A percentile compares a stretch with the other conserved stretches of the same genome.
Evolutionary conservation across 2,888 invertebrate species (phyloP).

Genomic region (Brenthis hecate): DNA sequence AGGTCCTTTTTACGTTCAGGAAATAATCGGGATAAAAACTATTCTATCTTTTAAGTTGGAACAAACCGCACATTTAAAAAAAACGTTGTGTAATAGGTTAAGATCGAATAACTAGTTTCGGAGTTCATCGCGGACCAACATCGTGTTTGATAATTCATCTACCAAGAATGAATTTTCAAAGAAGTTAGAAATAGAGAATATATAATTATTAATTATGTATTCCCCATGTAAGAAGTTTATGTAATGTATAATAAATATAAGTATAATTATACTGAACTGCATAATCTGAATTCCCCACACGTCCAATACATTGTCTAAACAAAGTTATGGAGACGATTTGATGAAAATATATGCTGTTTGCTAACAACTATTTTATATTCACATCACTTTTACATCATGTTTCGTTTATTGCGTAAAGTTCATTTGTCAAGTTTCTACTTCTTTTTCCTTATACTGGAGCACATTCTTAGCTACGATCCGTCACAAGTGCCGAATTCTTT

Average conservation of each 20-base stretch:
- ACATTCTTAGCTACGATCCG: background rate
- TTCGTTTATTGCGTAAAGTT: constrained; percentile 63
- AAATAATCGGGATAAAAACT: too few relatives aligned
- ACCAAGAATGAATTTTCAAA: too few relatives aligned
- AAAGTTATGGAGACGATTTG: constrained; percentile 49
- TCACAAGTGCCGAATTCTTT: background rate
- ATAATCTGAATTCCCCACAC: constrained; percentile 38
- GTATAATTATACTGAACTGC: constrained; percentile 16
- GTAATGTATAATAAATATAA: background rate
- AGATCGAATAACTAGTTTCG: too few relatives aligned
- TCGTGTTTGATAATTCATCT: too few relatives aligned
- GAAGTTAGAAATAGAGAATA: too few relatives aligned
- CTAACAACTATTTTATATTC: constrained; percentile 63
- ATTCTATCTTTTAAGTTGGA: too few relatives aligned
- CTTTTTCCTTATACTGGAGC: constrained; percentile 28
- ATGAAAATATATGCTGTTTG: constrained; percentile 46
- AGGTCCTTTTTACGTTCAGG: too few relatives aligned
- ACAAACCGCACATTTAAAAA: too few relatives aligned
- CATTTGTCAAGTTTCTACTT: constrained; percentile 66
- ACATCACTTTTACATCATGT: constrained; percentile 60
- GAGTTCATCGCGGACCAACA: too few relatives aligned
- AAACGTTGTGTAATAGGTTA: too few relatives aligned
- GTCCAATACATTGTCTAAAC: constrained; percentile 46
- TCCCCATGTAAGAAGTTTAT: too few relatives aligned
- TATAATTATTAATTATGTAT: too few relatives aligned